phyloP scores from a whole-genome alignment of 35 echinoderm and acorn worm genomes.

The Heliocidaris erythrogramma region DNA sequence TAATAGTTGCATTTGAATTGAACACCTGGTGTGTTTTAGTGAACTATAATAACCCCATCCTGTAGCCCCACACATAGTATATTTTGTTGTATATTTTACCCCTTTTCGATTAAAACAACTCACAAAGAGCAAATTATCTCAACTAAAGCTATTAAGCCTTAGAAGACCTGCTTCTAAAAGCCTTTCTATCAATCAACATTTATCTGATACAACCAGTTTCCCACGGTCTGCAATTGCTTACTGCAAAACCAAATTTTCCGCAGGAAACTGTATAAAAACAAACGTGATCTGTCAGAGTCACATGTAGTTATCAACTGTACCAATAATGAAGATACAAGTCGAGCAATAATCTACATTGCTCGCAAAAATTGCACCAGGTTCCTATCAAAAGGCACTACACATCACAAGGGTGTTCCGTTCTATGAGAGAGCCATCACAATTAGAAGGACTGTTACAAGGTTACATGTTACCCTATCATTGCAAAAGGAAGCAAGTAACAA shows the following conservation, averaged over 20 bases:
- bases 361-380: neutral
- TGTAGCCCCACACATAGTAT: neutral
- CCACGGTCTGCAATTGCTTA: neutral
- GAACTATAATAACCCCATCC: neutral
- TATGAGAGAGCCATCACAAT: no score
- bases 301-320: neutral
- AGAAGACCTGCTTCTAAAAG: neutral
- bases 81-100: neutral
- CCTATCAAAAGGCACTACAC: neutral
- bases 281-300: neutral
- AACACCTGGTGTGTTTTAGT: no score
- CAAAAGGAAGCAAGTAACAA: no score
- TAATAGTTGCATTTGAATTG: neutral
- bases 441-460: no score
- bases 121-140: neutral
- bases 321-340: neutral
- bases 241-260: no score
- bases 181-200: neutral
- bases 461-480: no score
- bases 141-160: neutral
- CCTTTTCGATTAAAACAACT: neutral
- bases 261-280: no score
- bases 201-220: neutral
- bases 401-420: no score
- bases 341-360: neutral